These are phyloP conservation scores for Ormyrus nitidulus DNA, from an alignment of 2,888 invertebrate genomes.

Conservation along the genomic window DNA sequence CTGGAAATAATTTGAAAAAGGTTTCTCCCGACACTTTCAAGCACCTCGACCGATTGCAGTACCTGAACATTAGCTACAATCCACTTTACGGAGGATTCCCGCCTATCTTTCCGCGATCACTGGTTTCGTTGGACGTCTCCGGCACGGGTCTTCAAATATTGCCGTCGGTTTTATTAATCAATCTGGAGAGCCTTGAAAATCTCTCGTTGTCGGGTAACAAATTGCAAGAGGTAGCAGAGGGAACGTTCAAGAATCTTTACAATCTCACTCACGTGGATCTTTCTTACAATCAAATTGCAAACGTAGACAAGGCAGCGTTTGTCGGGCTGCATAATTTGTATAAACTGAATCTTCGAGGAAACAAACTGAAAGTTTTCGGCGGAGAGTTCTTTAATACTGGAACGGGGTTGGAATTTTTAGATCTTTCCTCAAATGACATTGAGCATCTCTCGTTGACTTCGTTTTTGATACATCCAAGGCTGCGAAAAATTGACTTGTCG, in stretches of 20 bases:
- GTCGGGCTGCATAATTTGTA: conserved; percentile 86
- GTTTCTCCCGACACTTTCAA: conserved; percentile 83
- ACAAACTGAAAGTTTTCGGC: conserved; percentile 87
- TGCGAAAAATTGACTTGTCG: conserved; percentile 83
- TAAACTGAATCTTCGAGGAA: conserved; percentile 84
- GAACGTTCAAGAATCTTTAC: conserved; percentile 85
- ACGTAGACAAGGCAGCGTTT: conserved; percentile 86
- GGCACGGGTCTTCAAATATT: conserved; percentile 85
- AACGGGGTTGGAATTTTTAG: conserved; percentile 86
- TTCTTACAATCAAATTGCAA: conserved; percentile 86
- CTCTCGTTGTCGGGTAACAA: conserved; percentile 85
- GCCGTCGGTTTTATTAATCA: conserved; percentile 84
- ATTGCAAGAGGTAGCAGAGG: conserved; percentile 84
- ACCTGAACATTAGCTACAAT: conserved; percentile 87
- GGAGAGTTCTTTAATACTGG: conserved; percentile 91
- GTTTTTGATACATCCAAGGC: conserved; percentile 88
- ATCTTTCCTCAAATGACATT: conserved; percentile 87
- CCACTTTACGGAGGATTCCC: conserved; percentile 84
- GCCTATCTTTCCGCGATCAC: conserved; percentile 74
- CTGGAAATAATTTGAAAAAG: conserved; percentile 86
- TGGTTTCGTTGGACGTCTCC: conserved; percentile 85
- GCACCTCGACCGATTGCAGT: conserved; percentile 81
- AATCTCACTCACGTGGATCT: conserved; percentile 87
- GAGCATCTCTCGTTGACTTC: conserved; percentile 90
- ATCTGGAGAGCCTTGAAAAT: conserved; percentile 81